Evolutionary conservation across 2,797 vertebrate species (phyloP).

Genomic region (Sciaenops ocellatus): DNA sequence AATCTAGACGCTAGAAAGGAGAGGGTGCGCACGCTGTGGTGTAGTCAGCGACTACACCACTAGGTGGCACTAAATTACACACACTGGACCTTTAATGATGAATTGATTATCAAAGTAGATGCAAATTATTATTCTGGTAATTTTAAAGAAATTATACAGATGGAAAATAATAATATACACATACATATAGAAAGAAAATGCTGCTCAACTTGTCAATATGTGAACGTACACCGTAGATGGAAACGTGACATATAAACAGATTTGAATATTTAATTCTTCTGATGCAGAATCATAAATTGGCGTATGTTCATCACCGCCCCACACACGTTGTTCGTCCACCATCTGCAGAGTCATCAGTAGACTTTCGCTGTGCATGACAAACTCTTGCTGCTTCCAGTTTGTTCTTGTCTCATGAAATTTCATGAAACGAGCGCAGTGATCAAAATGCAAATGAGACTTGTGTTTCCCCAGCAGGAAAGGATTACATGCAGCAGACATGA

Average conservation of each 20-base stretch:
- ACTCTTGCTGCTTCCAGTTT: slow-evolving; percentile 29
- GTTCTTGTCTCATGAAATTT: slow-evolving; percentile 49
- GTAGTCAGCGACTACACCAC: too few species aligned
- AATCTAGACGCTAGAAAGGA: too few species aligned
- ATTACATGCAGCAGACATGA: slow-evolving; percentile 28
- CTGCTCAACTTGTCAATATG: too few species aligned
- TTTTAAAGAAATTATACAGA: background rate
- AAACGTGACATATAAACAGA: background rate
- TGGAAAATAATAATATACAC: background rate
- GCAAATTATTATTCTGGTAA: too few species aligned
- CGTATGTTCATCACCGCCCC: background rate
- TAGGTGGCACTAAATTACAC: too few species aligned
- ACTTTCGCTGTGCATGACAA: slow-evolving; percentile 37
- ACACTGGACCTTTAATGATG: too few species aligned
- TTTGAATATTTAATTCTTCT: background rate
- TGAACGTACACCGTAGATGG: background rate
- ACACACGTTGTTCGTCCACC: slow-evolving; percentile 8
- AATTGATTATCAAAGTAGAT: too few species aligned
- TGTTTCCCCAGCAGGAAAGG: slow-evolving; percentile 40
- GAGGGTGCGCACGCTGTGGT: too few species aligned
- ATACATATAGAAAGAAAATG: too few species aligned
- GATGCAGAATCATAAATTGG: background rate
- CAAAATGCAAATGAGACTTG: slow-evolving; percentile 42
- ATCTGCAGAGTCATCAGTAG: slow-evolving; percentile 37
- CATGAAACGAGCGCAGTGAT: slow-evolving; percentile 41